Evolutionary conservation across 2,113 vertebrate species (phyloP), one percentile per base, ranked within the genome.

Genomic region (Oryzias celebensis): DNA sequence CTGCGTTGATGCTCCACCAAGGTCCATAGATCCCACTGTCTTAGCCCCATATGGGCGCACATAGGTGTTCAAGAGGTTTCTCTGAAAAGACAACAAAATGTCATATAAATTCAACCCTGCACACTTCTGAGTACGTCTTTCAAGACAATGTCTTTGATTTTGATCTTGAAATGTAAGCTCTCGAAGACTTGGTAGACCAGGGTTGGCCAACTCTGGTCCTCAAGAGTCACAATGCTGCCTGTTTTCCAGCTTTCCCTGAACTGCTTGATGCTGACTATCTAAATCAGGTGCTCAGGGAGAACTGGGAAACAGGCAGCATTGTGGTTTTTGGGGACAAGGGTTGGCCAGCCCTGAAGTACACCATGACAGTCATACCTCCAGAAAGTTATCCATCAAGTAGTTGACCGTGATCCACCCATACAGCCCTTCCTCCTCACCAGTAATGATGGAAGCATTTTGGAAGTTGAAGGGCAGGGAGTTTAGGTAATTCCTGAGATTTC

Each of bases 331-430:
- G 5, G 7, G 4, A 28, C 26, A 4, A 28, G 26, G 26, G 5
- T 28, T 28, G 26, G 20, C 20, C 26, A 28, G 26, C 26, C 26
- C 26, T 28, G 26, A 28, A 28, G 20, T 20, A 31, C 10, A n/a
- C 14, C 2, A 59, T 31, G 14, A 4, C 7, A 6, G 23, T 58
- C 69, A 60, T 87, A 97, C 96, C 93, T 96, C 92, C 64, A 96
- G 66, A 83, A 98, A 96, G 87, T 96, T 97, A 28, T 92, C 96
- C 93, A 91, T 92, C 87, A 99, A 91, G 91, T 99, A 99, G 92
- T 99, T 99, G 92, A 94, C 95, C 1, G 96, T 97, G 88, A 99
- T 93, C 97, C 97, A 99, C 71, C 96, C 96, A 69, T 97, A 99
- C 23, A 98, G 85, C 47, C 96, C 97, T 89, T 98, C 96, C 71